Percentiles rank a stretch among this genome's conserved stretches.
These are phyloP conservation scores for Mylabris sibirica DNA, from an alignment of 2,888 invertebrate species.

Conservation along the genomic window DNA sequence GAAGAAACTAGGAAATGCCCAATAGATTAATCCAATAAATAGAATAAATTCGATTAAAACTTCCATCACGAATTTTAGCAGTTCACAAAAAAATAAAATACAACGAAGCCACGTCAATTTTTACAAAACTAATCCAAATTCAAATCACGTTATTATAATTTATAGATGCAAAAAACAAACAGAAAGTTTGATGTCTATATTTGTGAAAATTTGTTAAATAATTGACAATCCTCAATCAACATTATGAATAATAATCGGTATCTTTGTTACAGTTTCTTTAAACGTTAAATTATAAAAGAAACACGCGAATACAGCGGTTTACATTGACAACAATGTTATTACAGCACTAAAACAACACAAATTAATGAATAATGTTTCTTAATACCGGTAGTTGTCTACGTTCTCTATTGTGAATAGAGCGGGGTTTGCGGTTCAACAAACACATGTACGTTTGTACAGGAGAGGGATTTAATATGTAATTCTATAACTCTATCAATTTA, in stretches of 20 bases:
- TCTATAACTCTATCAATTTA: background rate
- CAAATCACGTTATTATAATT: background rate
- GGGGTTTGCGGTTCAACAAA: background rate
- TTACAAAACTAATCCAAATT: background rate
- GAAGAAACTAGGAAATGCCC: conserved; percentile 56
- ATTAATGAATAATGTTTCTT: background rate
- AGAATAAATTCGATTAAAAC: conserved; percentile 53
- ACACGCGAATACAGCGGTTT: background rate
- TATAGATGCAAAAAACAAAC: background rate
- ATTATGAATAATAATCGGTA: background rate
- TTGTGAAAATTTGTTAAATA: background rate
- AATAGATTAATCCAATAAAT: conserved; percentile 51
- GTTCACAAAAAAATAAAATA: too few species aligned
- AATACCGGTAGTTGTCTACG: background rate
- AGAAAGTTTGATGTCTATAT: background rate
- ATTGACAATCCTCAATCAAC: background rate
- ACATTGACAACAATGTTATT: background rate
- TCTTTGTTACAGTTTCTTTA: background rate
- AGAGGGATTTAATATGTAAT: background rate
- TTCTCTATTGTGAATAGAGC: background rate
- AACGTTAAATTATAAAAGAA: background rate
- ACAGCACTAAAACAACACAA: conserved; percentile 7
- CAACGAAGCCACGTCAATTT: conserved; percentile 20
- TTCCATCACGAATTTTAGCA: conserved; percentile 46
- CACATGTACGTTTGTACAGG: background rate